phyloP scores from a whole-genome alignment of 2,113 vertebrate species.

The Agelaius tricolor region DNA sequence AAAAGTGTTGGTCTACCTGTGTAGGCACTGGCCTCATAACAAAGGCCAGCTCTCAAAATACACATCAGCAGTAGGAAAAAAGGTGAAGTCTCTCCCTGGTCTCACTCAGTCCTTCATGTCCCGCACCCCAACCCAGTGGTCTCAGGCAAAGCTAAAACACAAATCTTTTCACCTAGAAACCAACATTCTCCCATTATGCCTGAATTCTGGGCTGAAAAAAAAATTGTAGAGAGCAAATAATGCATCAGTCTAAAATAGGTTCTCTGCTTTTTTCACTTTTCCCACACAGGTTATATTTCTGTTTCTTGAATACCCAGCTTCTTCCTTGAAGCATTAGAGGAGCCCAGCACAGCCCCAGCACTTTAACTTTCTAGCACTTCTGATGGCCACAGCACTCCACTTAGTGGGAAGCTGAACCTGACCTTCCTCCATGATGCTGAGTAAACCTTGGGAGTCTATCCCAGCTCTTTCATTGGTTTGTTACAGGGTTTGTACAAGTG shows the following conservation, averaged over 20 bases:
- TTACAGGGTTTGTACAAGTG: not conserved
- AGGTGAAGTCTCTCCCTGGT: not conserved
- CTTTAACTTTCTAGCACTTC: not conserved
- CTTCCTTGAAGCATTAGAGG: not conserved
- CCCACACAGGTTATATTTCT: not conserved
- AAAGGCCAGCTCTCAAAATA: not conserved
- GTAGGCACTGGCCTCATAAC: not conserved
- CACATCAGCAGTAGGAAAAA: not conserved
- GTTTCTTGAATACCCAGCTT: not conserved
- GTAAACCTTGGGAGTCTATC: not conserved
- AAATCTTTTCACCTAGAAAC: not conserved
- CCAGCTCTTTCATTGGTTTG: not conserved
- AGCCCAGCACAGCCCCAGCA: not conserved
- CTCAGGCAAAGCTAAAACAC: not conserved
- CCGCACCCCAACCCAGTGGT: not conserved
- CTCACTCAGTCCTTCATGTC: rapidly evolving
- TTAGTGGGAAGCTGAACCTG: not conserved
- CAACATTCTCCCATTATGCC: not conserved
- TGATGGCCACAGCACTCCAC: not conserved
- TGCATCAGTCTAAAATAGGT: not conserved
- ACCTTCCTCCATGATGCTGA: not conserved
- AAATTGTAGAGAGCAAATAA: not conserved
- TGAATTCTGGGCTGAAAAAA: not conserved
- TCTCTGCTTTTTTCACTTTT: not conserved
- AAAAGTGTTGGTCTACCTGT: not conserved